Conservation (phyloP, 1,140 invertebrate genomes). For the Cardiocondyla obscurior region DNA sequence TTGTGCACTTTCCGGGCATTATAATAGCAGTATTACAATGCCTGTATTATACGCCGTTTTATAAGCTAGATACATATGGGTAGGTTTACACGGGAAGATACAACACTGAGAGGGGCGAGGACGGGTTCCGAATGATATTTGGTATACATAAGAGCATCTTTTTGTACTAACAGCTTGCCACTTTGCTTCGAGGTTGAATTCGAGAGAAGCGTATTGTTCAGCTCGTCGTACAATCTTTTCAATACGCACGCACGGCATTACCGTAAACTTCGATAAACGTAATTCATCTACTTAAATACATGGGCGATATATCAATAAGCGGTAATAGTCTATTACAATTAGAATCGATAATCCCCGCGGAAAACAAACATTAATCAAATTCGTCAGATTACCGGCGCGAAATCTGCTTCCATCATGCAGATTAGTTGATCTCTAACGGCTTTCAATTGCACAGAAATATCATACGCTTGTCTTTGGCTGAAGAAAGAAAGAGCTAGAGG, state of each 20-base stretch:
- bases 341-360: no score
- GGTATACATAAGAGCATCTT: conserved; percentile 58
- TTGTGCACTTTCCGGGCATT: conserved; percentile 64
- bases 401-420: conserved; percentile 19
- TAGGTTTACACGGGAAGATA: conserved; percentile 46
- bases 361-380: background rate
- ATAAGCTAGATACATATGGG: conserved; percentile 67
- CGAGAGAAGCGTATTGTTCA: conserved; percentile 42
- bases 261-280: no score
- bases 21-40: conserved; percentile 68
- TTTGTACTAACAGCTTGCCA: conserved; percentile 68
- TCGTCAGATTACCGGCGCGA: background rate
- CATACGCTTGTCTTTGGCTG: background rate
- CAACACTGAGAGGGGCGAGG: conserved; percentile 59
- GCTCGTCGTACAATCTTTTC: conserved; percentile 20
- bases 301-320: no score
- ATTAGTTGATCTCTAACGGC: conserved; percentile 32
- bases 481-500: background rate
- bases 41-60: conserved; percentile 65
- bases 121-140: conserved; percentile 56
- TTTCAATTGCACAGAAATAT: conserved; percentile 1
- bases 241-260: background rate
- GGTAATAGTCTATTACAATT: no score
- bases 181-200: conserved; percentile 62
- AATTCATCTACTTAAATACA: no score